Base-by-base conservation (phyloP, 2,797 vertebrate species). In the Carapus acus region DNA sequence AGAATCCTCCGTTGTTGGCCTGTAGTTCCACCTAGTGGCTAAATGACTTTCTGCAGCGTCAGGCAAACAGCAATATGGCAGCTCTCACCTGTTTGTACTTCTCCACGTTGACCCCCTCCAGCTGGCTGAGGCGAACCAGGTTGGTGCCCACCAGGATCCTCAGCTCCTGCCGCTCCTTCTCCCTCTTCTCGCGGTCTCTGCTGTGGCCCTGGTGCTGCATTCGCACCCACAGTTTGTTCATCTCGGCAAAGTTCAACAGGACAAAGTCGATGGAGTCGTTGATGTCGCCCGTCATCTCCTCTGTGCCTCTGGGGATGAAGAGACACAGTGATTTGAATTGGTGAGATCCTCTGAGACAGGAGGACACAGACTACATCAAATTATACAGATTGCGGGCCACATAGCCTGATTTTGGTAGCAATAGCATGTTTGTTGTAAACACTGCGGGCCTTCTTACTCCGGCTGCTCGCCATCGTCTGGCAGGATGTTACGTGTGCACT, bases 201-300 rank as follows among this genome's bases (percentile, higher is more conserved):
- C 96, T 99, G 78, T 99, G 96, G 43, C 96, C 94, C 74, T 99
- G 96, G 76, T 99, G 96, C 61, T 98, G 96, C 96, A 99, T 99
- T 20, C 95, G 88, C 61, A 99, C 96, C 96, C 96, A 98, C 3
- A 99, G 83, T 57, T 99, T 99, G 82, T 99, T 99, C 96, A 99
- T 99, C 68, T 98, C 96, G 0, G 96, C 96, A 66, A 99, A 99
- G 86, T 99, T 99, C 58, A 99, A 89, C 15, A 99, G 88, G 21
- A 99, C 92, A 63, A 99, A 99, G 80, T 99, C 96, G 60, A 99
- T 92, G 1, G 96, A 98, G 80, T 99, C 96, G 7, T 91, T 92
- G 67, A 99, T 95, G 40, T 99, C 96, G 0, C 96, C 96, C 0
- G 95, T 99, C 68, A 92, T 93, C 78, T 96, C 94, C 79, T 98